Base-by-base conservation (phyloP, 2,797 vertebrate species). In the Anas georgica region DNA sequence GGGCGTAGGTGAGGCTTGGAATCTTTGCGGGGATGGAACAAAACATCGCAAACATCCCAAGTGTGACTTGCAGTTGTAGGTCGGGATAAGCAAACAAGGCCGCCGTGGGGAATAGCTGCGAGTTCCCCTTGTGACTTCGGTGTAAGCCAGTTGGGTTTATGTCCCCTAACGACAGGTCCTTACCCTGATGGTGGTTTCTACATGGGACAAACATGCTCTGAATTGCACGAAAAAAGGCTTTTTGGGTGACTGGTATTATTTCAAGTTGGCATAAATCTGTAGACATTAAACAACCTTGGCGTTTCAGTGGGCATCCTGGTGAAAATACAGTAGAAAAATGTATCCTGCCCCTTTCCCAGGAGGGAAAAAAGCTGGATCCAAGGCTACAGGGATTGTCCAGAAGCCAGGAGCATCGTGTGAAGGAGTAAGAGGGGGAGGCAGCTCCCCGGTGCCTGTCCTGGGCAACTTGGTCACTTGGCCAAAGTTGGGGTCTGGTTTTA, bases 271-370 rank as follows among this genome's bases (percentile, higher is more conserved):
- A 17, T 2, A 2, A 39, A 29, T 58, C 2, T 2, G 9, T n/a
- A 66, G 23, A 33, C 26, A 0, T 63, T 11, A 29, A 31, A 23
- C 41, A 37, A 4, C 52, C n/a, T 78, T 2, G 1, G 33, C 11
- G 8, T 35, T 35, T 17, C 1, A 7, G n/a, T 46, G 76, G 70
- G 29, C 52, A 43, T 33, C 58, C 77, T 63, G 54, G 48, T 83
- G 1, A 2, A 45, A 45, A 45, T 45, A 45, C 4, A 1, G 6
- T 6, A n/a, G n/a, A 6, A 4, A 60, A 26, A 20, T 0, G 5
- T 4, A 3, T 16, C 3, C 9, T 8, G 6, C 39, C 46, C 3
- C 25, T 54, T 62, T 54, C 33, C 55, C 11, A 11, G 68, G 72
- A 63, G 33, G 52, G 1, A 31, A 54, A 25, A 55, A 12, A 13